A percentile compares a stretch with the other conserved stretches of the same genome.
These are phyloP conservation scores for Euplagia quadripunctaria DNA, from an alignment of 2,888 invertebrate species.

Conservation along the genomic window DNA sequence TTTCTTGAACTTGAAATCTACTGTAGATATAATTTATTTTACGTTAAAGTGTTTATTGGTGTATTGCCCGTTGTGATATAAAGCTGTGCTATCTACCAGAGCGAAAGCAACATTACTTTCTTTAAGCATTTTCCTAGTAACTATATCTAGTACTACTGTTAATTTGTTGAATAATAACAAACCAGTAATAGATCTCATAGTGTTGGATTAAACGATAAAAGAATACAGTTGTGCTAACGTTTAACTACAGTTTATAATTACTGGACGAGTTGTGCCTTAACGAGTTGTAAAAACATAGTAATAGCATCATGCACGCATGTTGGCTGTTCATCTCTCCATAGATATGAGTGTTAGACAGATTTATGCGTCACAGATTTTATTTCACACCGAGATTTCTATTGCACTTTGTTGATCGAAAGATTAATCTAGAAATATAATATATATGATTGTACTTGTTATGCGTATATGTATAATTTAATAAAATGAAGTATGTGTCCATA, in stretches of 20 bases:
- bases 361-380: conserved; percentile 43
- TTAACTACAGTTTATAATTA: conserved; percentile 68
- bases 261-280: conserved; percentile 61
- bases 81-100: conserved; percentile 14
- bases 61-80: not conserved
- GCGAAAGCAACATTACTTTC: conserved; percentile 48
- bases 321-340: conserved; percentile 62
- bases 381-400: not conserved
- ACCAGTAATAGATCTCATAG: conserved; percentile 56
- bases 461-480: not conserved
- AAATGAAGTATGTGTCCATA: too few species aligned
- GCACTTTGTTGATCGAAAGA: not conserved
- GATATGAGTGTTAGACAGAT: conserved; percentile 63
- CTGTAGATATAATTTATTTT: too few species aligned
- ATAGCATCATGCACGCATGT: conserved; percentile 61
- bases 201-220: conserved; percentile 57
- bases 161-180: conserved; percentile 60
- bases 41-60: too few species aligned
- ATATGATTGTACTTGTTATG: not conserved
- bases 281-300: conserved; percentile 65
- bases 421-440: conserved; percentile 20
- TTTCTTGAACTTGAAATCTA: too few species aligned
- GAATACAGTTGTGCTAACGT: conserved; percentile 53
- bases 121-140: conserved; percentile 53
- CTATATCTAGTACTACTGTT: conserved; percentile 50